Evolutionary conservation across 2,113 vertebrate species (phyloP).

Genomic region (Hepsetus odoe): DNA sequence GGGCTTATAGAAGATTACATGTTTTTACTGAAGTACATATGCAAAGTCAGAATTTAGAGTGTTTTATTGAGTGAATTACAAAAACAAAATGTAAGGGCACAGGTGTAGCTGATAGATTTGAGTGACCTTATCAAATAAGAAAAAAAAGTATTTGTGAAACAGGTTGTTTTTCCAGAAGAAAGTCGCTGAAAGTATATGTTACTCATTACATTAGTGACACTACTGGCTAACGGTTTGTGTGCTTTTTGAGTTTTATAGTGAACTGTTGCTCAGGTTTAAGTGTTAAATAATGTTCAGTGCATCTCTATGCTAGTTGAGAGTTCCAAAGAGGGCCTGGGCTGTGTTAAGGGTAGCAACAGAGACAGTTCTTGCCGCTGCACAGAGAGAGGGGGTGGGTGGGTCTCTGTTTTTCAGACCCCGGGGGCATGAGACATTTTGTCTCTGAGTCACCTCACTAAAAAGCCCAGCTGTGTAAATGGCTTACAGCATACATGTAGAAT

Average conservation of each 20-base stretch:
- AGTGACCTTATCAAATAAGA: no score
- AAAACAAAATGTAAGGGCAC: neutral
- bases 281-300: constrained; percentile 7
- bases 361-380: constrained; percentile 15
- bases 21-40: neutral
- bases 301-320: constrained; percentile 29
- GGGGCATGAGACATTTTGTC: constrained; percentile 64
- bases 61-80: neutral
- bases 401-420: constrained; percentile 69
- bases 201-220: constrained; percentile 7
- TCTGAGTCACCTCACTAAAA: constrained; percentile 71
- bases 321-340: constrained; percentile 42
- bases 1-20: neutral
- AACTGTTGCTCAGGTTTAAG: constrained; percentile 16
- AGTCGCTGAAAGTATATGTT: neutral
- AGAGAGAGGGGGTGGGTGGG: constrained; percentile 54
- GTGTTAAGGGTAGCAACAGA: constrained; percentile 44
- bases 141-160: no score
- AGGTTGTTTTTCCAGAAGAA: no score
- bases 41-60: neutral
- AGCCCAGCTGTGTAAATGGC: constrained; percentile 78
- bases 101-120: neutral
- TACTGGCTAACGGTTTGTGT: constrained; percentile 25
- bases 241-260: constrained; percentile 15
- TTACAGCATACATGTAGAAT: constrained; percentile 74